Evolutionary conservation across 2,797 vertebrate genomes (phyloP), one percentile per base, ranked within the genome.

Genomic region (Tamandua tetradactyla): DNA sequence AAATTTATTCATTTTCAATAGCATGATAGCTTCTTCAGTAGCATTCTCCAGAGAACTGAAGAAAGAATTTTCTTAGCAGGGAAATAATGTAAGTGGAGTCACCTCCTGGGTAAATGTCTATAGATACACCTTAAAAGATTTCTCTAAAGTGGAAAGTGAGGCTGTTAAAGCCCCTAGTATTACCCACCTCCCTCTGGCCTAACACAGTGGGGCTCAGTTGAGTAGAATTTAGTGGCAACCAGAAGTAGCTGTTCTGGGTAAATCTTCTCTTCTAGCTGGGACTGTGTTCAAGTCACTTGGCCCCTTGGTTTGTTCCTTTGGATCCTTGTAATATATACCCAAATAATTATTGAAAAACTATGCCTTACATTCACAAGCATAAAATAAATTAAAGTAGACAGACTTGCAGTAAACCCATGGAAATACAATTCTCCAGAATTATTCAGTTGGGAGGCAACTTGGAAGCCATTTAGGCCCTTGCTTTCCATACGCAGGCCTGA

Each of bases 301-400:
- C 47, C 30, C 32, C 59, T 82, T 27, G 32, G 32, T 87, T 71
- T 49, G 42, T 47, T 82, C 49, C 62, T 17, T 32, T 47, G 47
- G 22, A 71, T 83, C n/a, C 32, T 91, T 66, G 79, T 14, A 85
- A 52, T 30, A 57, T 7, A 78, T 1, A 25, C n/a, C 18, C 74
- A 87, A 59, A 30, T 44, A 55, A 76, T 85, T 89, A 81, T 85
- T 40, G 75, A 55, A 94, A 91, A 94, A 68, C 15, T n/a, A 79
- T 30, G 52, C 10, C 40, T 94, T 83, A 75, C 35, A 27, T 87
- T 55, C 52, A 89, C 59, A 85, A 89, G 44, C 57, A 69, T 32
- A 57, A 17, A 69, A 62, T 55, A 94, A 92, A 35, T 79, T 87
- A 93, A 35, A 66, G 49, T 35, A 61, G 75, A 76, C 18, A 40